phyloP scores from a whole-genome alignment of 1,140 invertebrate species.

The Trichonephila clavipes region DNA sequence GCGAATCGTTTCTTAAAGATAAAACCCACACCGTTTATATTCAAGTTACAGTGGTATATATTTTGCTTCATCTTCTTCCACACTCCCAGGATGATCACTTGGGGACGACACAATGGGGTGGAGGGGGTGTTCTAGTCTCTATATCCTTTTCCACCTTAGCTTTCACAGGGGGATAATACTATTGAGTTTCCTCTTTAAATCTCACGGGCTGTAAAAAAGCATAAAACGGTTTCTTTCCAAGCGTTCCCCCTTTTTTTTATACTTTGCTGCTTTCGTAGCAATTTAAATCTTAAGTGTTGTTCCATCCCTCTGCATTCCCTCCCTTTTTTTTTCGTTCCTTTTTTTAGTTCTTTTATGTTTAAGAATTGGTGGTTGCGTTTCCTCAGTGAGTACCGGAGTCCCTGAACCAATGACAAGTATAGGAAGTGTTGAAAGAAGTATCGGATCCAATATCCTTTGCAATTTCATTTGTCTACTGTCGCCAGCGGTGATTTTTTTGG shows the following conservation, averaged over 20 bases:
- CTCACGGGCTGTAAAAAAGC: slow-evolving; percentile 24
- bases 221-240: background rate
- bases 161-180: slow-evolving; percentile 24
- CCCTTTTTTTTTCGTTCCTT: background rate
- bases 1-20: slow-evolving; percentile 37
- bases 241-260: background rate
- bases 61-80: slow-evolving; percentile 1
- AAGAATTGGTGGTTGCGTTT: background rate
- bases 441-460: slow-evolving; percentile 30
- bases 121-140: background rate
- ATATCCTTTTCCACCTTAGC: slow-evolving; percentile 11
- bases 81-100: background rate
- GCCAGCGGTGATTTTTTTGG: background rate
- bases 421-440: background rate
- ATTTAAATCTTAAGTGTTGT: slow-evolving; percentile 49
- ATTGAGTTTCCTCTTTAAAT: slow-evolving; percentile 32
- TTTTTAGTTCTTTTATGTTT: background rate
- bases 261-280: slow-evolving; percentile 6
- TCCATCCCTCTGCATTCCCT: background rate
- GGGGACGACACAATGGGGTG: background rate
- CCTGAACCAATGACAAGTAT: background rate
- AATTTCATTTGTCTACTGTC: slow-evolving; percentile 29
- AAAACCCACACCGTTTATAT: slow-evolving; percentile 47
- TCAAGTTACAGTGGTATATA: slow-evolving; percentile 42
- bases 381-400: background rate